Conservation (phyloP, 2,797 vertebrate species). For the Lophius americanus region DNA sequence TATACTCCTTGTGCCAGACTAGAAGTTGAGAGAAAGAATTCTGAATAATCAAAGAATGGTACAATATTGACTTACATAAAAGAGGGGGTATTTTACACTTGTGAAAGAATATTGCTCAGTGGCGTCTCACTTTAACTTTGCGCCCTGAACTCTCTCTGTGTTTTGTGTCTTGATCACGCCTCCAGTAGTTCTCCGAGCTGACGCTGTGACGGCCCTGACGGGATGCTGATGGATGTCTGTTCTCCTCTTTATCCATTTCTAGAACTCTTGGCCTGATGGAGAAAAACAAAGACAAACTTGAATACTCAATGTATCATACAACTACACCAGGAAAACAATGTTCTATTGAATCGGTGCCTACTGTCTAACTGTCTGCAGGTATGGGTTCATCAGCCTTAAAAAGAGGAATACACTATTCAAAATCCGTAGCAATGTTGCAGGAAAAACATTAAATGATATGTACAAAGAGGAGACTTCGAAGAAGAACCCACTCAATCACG, state of each 20-base stretch:
- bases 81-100: constrained; percentile 34
- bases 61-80: constrained; percentile 53
- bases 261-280: constrained; percentile 90
- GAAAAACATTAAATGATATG: too few relatives aligned
- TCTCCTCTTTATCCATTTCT: constrained; percentile 99
- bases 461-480: too few relatives aligned
- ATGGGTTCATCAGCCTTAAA: too few relatives aligned
- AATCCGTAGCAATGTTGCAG: too few relatives aligned
- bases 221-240: constrained; percentile 85
- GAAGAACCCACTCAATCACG: too few relatives aligned
- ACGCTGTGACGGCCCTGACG: constrained; percentile 82
- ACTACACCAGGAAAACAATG: too few relatives aligned
- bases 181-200: constrained; percentile 93
- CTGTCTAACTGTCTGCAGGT: too few relatives aligned
- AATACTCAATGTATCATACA: background rate
- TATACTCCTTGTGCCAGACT: constrained; percentile 42
- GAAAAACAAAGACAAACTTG: constrained; percentile 3
- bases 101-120: constrained; percentile 78
- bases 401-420: too few relatives aligned
- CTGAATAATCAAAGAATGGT: constrained; percentile 41
- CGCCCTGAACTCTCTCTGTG: constrained; percentile 86
- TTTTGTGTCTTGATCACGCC: constrained; percentile 86
- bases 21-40: constrained; percentile 39
- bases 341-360: too few relatives aligned
- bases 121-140: constrained; percentile 96